These are phyloP conservation scores for Brachionus paranguensis DNA, from an alignment of 1,140 invertebrate genomes.

Conservation along the genomic window DNA sequence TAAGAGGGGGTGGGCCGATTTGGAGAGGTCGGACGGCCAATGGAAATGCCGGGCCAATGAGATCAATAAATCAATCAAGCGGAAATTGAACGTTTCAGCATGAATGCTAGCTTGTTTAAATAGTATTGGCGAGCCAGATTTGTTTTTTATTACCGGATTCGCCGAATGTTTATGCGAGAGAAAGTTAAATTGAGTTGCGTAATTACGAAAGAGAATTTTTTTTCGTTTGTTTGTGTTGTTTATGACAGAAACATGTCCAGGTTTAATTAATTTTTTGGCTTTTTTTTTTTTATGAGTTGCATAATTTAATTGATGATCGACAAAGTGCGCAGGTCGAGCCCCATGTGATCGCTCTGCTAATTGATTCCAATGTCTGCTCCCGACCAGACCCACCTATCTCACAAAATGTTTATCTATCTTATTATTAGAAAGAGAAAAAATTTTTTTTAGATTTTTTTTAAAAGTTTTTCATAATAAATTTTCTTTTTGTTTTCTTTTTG, in stretches of 20 bases:
- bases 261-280: not conserved
- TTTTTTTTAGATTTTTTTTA: too few relatives aligned
- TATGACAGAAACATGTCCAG: constrained; percentile 24
- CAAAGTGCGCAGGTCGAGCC: not conserved
- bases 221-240: not conserved
- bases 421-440: too few relatives aligned
- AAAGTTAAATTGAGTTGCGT: constrained; percentile 10
- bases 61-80: not conserved
- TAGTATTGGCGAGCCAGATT: not conserved
- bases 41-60: not conserved
- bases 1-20: not conserved
- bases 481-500: too few relatives aligned
- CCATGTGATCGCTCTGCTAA: not conserved
- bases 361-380: not conserved
- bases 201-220: not conserved
- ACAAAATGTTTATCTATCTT: not conserved
- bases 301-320: not conserved
- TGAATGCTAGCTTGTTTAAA: not conserved
- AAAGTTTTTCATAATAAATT: too few relatives aligned
- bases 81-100: not conserved
- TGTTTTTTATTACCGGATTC: not conserved
- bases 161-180: not conserved
- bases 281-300: not conserved
- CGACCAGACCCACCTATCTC: not conserved
- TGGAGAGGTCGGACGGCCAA: not conserved